These are phyloP conservation scores for Sebastolobus alascanus DNA, from an alignment of 2,797 vertebrate species.

Conservation along the genomic window DNA sequence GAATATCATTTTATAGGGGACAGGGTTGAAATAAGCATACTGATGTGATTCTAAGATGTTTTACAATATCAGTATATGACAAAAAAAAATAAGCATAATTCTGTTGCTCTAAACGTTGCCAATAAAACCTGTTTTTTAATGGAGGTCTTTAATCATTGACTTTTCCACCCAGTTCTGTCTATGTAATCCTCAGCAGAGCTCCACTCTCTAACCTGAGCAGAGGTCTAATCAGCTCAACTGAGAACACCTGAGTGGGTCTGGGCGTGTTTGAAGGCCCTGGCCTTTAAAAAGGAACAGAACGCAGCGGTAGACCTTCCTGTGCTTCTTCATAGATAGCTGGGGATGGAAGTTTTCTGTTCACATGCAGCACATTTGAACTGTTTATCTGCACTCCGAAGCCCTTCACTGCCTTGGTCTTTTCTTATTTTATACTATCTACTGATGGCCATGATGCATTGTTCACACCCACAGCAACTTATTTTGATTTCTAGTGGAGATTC, in stretches of 20 bases:
- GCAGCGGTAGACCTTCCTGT: neutral
- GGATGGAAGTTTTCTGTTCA: neutral
- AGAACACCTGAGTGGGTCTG: constrained; percentile 6
- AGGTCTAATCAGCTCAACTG: constrained; percentile 2
- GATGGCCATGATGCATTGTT: neutral
- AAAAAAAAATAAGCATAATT: neutral
- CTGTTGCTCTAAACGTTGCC: fast-evolving
- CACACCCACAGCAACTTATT: neutral
- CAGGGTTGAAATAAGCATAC: neutral
- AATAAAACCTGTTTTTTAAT: neutral
- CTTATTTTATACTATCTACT: neutral
- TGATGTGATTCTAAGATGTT: neutral
- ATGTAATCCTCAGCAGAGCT: neutral
- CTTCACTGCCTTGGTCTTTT: too few relatives aligned
- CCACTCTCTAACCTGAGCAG: neutral
- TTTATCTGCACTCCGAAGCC: neutral
- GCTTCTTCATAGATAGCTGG: neutral
- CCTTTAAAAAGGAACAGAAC: neutral
- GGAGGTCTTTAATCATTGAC: neutral
- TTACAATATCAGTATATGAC: neutral
- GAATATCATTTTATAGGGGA: too few relatives aligned
- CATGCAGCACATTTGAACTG: neutral
- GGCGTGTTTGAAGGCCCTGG: neutral
- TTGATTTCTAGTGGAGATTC: neutral
- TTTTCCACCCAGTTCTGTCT: neutral